Conservation (phyloP, 2,888 invertebrate genomes). For the Platypus cylindrus region DNA sequence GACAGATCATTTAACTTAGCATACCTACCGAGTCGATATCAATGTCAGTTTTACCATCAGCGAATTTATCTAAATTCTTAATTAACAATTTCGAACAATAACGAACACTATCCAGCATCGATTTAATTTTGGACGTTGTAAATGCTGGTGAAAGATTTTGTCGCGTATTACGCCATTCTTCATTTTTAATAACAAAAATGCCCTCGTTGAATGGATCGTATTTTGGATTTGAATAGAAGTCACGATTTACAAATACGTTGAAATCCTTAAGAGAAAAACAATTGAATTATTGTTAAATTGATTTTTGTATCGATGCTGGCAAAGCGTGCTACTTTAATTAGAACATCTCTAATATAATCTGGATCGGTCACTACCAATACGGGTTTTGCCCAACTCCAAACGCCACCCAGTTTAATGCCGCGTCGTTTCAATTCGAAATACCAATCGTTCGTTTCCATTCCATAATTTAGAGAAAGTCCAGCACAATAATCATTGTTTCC, state of each 20-base stretch:
- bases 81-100: constrained; percentile 15
- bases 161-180: constrained; percentile 47
- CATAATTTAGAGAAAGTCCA: constrained; percentile 8
- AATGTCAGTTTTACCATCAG: no score
- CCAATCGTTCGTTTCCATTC: constrained; percentile 15
- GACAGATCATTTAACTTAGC: no score
- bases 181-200: constrained; percentile 41
- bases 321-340: constrained; percentile 13
- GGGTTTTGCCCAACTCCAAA: constrained; percentile 17
- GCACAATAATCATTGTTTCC: constrained; percentile 10
- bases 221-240: constrained; percentile 25
- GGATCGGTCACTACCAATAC: constrained; percentile 21
- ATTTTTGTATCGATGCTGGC: neutral
- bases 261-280: constrained; percentile 15
- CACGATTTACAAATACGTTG: constrained; percentile 21
- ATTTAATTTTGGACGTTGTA: constrained; percentile 36
- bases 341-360: constrained; percentile 18
- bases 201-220: constrained; percentile 35
- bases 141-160: constrained; percentile 46
- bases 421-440: constrained; percentile 17
- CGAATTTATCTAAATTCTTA: no score
- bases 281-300: no score
- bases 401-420: constrained; percentile 17
- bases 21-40: no score
- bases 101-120: constrained; percentile 29